phyloP scores from a whole-genome alignment of 2,888 invertebrate genomes.

The Habrosyne pyritoides region DNA sequence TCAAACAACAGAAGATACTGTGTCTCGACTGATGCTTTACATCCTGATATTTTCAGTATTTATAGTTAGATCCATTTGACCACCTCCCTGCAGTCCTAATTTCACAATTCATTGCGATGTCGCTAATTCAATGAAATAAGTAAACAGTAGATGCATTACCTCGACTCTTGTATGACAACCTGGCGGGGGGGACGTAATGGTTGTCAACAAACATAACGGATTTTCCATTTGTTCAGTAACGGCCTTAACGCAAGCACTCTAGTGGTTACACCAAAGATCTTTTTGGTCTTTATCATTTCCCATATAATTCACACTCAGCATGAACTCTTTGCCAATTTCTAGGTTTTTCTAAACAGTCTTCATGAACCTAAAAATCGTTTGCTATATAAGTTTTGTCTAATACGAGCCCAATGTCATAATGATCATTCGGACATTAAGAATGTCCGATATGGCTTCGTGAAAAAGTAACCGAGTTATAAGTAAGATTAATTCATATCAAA shows the following conservation, averaged over 20 bases:
- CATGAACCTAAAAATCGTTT: too few relatives aligned
- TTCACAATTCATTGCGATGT: slow-evolving; percentile 72
- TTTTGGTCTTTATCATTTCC: too few relatives aligned
- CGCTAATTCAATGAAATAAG: slow-evolving; percentile 80
- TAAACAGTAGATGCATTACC: slow-evolving; percentile 79
- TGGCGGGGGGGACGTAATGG: slow-evolving; percentile 63
- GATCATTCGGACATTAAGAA: too few relatives aligned
- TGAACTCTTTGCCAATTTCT: slow-evolving; percentile 30
- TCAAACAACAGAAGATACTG: slow-evolving; percentile 52
- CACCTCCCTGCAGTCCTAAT: slow-evolving; percentile 70
- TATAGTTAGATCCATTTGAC: slow-evolving; percentile 66
- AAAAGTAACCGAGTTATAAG: too few relatives aligned
- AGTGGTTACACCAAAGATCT: slow-evolving; percentile 36
- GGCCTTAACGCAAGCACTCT: slow-evolving; percentile 47
- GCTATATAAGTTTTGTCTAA: too few relatives aligned
- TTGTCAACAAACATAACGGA: slow-evolving; percentile 72
- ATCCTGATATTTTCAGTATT: slow-evolving; percentile 73
- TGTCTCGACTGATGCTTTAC: slow-evolving; percentile 65
- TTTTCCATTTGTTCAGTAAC: slow-evolving; percentile 64
- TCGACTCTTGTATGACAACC: slow-evolving; percentile 71
- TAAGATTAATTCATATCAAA: too few relatives aligned
- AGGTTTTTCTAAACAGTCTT: slow-evolving; percentile 21
- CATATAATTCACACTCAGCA: too few relatives aligned
- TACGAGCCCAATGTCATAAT: too few relatives aligned
- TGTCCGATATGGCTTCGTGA: too few relatives aligned